These are phyloP conservation scores for Pterocles burchelli DNA, from an alignment of 2,113 vertebrate species.

Conservation along the genomic window DNA sequence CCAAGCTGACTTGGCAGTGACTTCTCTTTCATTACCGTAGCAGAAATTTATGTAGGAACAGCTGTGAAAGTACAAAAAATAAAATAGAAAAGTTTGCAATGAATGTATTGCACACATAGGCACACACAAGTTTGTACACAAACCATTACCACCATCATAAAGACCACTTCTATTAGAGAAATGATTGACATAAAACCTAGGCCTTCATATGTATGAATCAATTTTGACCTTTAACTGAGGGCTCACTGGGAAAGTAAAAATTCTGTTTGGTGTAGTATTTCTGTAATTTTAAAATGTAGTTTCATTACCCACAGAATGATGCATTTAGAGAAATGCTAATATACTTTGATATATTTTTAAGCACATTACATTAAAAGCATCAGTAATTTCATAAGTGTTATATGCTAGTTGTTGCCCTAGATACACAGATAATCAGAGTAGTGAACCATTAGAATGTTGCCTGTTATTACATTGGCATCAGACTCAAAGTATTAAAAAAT, in stretches of 20 bases:
- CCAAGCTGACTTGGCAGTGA: neutral
- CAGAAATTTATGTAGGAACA: constrained; percentile 22
- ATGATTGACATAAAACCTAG: neutral
- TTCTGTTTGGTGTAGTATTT: neutral
- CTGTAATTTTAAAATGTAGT: neutral
- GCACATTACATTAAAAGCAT: neutral
- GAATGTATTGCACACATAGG: neutral
- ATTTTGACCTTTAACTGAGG: neutral
- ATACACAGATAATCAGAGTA: neutral
- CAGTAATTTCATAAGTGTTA: neutral
- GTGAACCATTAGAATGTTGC: neutral
- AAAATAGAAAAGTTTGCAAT: neutral
- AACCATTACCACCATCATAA: neutral
- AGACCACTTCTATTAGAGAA: neutral
- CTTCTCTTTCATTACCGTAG: neutral
- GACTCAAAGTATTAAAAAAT: neutral
- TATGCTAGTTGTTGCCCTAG: neutral
- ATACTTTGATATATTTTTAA: neutral
- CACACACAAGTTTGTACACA: neutral
- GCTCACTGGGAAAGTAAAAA: neutral
- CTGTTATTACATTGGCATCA: neutral
- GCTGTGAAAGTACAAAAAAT: constrained; percentile 14
- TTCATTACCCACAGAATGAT: neutral
- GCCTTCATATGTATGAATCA: neutral
- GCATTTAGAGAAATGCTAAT: neutral